Conservation (phyloP, 2,888 invertebrate species). For the Crematogaster levior region DNA sequence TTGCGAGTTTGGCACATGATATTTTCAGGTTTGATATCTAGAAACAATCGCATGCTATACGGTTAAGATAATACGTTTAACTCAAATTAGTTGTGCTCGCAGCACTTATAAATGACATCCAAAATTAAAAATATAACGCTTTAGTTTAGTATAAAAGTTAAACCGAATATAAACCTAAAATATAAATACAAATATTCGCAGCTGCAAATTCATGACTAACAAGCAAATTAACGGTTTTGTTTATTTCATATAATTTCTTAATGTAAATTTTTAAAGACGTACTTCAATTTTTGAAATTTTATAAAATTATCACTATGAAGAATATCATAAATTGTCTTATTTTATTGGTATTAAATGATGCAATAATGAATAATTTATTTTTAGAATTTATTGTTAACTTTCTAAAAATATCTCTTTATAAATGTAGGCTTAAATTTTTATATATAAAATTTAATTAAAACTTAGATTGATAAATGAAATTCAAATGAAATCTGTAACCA, state of each 20-base stretch:
- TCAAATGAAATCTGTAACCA: no score
- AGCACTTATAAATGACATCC: background rate
- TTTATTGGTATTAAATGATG: background rate
- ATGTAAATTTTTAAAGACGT: background rate
- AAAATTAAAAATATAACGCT: conserved; percentile 8
- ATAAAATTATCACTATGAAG: background rate
- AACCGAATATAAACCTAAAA: background rate
- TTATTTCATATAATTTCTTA: background rate
- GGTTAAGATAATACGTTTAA: background rate
- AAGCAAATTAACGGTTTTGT: background rate
- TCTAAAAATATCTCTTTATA: background rate
- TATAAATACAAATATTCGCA: background rate
- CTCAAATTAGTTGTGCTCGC: background rate
- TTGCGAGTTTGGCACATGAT: conserved; percentile 99
- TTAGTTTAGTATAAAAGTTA: background rate
- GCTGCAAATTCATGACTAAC: background rate
- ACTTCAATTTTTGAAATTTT: background rate
- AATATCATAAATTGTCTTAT: background rate
- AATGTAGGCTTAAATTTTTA: background rate
- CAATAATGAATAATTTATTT: background rate
- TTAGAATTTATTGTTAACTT: background rate
- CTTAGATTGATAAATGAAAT: background rate
- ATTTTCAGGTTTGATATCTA: conserved; percentile 98
- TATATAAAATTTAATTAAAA: background rate
- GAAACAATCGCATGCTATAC: conserved; percentile 46